Evolutionary conservation across 2,113 vertebrate species (phyloP), one percentile per base, ranked within the genome.

Genomic region (Neolamprologus fasciatus): DNA sequence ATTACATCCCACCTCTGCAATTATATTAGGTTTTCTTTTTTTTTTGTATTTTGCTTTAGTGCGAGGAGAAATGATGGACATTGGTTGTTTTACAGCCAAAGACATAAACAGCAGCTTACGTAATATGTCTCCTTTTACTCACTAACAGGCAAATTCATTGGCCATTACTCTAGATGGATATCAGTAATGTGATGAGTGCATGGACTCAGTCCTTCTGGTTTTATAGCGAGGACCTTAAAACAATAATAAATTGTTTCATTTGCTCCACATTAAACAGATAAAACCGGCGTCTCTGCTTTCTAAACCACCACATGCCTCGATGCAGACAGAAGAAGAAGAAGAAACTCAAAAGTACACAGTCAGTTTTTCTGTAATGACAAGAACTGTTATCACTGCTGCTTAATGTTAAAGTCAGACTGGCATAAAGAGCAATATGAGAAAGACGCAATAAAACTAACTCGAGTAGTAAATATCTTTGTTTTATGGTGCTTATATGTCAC

Each of bases 11-110:
- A 85, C 76, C 63, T 80, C 80, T 7, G 19, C 7, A 21, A 31
- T 85, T 21, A 7, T 53, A 81, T 87, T 66, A 87, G 85, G 6
- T 37, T 66, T 68, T 37, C 10, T 66, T 66, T 83, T 90, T 83
- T 90, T 89, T 80, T 86, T 28, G 55, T 86, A 86, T 87, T 91
- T 89, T 68, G 90, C 68, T 83, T 73, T 61, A 47, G 83, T 89
- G 63, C 47, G 33, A 54, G 13, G 78, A 81, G 85, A 54, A 81
- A 78, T 50, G 80, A n/a, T 7, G 23, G 57, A 80, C 83, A 82
- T 91, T 91, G 87, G 89, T 89, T 93, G 84, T 93, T 86, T 89
- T 58, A n/a, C 71, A 85, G 42, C 19, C 61, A 28, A 14, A 71
- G 85, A 87, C 81, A 83, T 85, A 89, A 90, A 80, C 83, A 80